These are phyloP conservation scores for Homarus gammarus DNA, from an alignment of 2,888 invertebrate species.

Conservation along the genomic window DNA sequence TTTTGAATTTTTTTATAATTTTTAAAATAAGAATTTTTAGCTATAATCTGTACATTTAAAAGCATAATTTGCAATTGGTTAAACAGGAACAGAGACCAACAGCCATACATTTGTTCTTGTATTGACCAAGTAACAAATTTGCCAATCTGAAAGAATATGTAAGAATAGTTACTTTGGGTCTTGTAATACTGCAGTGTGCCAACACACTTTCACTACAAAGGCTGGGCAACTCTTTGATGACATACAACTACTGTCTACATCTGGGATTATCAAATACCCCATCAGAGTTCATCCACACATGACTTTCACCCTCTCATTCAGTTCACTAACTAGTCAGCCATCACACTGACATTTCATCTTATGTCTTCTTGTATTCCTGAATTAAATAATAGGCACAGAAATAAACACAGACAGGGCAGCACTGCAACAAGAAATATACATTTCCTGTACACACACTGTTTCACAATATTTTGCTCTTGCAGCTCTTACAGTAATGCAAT, in stretches of 20 bases:
- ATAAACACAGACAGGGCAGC: slow-evolving; percentile 53
- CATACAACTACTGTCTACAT: slow-evolving; percentile 39
- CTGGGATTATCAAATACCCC: slow-evolving; percentile 40
- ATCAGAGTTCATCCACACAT: slow-evolving; percentile 37
- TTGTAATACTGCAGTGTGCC: slow-evolving; percentile 64
- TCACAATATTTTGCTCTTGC: slow-evolving; percentile 55
- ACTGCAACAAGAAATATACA: slow-evolving; percentile 48
- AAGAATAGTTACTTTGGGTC: slow-evolving; percentile 38
- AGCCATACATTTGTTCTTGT: slow-evolving; percentile 14
- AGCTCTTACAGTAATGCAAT: slow-evolving; percentile 63
- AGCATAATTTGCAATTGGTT: slow-evolving; percentile 51
- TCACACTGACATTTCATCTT: slow-evolving; percentile 36
- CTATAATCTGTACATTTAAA: slow-evolving; percentile 56
- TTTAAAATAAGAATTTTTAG: slow-evolving; percentile 49
- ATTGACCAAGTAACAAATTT: slow-evolving; percentile 54
- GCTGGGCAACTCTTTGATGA: slow-evolving; percentile 29
- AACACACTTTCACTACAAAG: slow-evolving; percentile 34
- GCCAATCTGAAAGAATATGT: slow-evolving; percentile 40
- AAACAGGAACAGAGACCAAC: slow-evolving; percentile 35
- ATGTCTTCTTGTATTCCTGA: slow-evolving; percentile 28
- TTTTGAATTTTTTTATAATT: slow-evolving; percentile 36
- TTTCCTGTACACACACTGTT: slow-evolving; percentile 32
- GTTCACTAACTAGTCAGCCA: slow-evolving; percentile 24
- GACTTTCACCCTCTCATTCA: slow-evolving; percentile 21
- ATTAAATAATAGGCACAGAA: slow-evolving; percentile 43